phyloP scores from a whole-genome alignment of 2,888 invertebrate genomes.

The Brachypalpus laphriformis region DNA sequence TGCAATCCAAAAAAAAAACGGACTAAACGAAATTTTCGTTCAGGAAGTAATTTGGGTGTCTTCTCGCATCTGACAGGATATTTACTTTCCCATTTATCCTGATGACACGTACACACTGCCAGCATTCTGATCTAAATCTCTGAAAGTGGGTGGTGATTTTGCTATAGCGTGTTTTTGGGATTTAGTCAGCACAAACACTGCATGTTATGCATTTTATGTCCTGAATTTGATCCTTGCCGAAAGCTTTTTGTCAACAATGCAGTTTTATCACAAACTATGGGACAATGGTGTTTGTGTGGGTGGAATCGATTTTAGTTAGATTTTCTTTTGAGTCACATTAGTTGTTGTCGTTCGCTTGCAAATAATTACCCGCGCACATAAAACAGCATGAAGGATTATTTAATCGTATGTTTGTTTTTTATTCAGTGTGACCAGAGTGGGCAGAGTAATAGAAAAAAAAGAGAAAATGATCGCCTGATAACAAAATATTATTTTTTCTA shows the following conservation, averaged over 20 bases:
- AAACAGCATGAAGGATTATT: slow-evolving; percentile 32
- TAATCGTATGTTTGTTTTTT: slow-evolving; percentile 12
- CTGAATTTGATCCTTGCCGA: slow-evolving; percentile 32
- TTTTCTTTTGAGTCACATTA: neutral
- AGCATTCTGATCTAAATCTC: slow-evolving; percentile 3
- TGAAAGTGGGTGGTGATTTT: slow-evolving; percentile 22
- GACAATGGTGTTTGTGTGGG: neutral
- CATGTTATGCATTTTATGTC: slow-evolving; percentile 1
- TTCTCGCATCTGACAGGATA: slow-evolving; percentile 49
- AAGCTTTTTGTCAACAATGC: slow-evolving; percentile 33
- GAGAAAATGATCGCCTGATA: too few relatives aligned
- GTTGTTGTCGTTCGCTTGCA: slow-evolving; percentile 1
- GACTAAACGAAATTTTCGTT: slow-evolving; percentile 9
- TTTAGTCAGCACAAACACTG: slow-evolving; percentile 26
- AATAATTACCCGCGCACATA: slow-evolving; percentile 17
- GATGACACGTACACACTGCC: neutral
- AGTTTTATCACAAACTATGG: slow-evolving; percentile 24
- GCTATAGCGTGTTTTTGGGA: slow-evolving; percentile 4
- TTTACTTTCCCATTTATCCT: slow-evolving; percentile 50
- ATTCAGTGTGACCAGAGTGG: too few relatives aligned
- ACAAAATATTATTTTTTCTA: too few relatives aligned
- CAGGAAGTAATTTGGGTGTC: slow-evolving; percentile 55
- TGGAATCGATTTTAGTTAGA: slow-evolving; percentile 37
- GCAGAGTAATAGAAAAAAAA: too few relatives aligned
- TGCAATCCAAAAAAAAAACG: neutral